Percentiles rank a stretch among this genome's conserved stretches.
Conservation (phyloP, 2,113 vertebrate genomes). For the Myxocyprinus asiaticus region DNA sequence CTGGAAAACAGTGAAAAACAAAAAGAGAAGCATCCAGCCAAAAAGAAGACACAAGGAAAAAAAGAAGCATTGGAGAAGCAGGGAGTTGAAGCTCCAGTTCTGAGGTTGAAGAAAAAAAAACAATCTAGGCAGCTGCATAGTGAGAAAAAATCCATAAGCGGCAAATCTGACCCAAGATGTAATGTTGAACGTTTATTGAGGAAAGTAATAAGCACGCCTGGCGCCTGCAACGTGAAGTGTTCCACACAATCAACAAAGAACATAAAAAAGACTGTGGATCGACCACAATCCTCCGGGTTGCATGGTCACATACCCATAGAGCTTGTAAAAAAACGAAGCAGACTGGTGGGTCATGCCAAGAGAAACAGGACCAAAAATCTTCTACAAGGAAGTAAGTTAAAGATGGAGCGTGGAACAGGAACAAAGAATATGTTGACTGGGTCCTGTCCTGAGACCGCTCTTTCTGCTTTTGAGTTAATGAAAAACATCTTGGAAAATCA, state of each 20-base stretch:
- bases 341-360: neutral
- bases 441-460: neutral
- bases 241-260: neutral
- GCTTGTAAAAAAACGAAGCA: neutral
- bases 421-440: neutral
- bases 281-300: neutral
- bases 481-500: slow-evolving; percentile 31
- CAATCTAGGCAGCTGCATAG: no score
- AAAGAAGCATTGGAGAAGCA: neutral
- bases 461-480: slow-evolving; percentile 42
- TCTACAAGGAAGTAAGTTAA: neutral
- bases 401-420: neutral
- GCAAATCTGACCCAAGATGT: neutral
- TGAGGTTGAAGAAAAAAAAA: neutral
- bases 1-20: neutral
- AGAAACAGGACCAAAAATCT: neutral
- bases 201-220: neutral
- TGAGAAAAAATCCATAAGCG: neutral
- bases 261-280: neutral
- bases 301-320: neutral
- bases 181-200: neutral
- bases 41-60: neutral
- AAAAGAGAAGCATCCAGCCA: neutral
- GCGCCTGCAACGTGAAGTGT: neutral
- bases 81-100: no score